Evolutionary conservation across 2,113 vertebrate species (phyloP).

Genomic region (Hemibagrus wyckioides): DNA sequence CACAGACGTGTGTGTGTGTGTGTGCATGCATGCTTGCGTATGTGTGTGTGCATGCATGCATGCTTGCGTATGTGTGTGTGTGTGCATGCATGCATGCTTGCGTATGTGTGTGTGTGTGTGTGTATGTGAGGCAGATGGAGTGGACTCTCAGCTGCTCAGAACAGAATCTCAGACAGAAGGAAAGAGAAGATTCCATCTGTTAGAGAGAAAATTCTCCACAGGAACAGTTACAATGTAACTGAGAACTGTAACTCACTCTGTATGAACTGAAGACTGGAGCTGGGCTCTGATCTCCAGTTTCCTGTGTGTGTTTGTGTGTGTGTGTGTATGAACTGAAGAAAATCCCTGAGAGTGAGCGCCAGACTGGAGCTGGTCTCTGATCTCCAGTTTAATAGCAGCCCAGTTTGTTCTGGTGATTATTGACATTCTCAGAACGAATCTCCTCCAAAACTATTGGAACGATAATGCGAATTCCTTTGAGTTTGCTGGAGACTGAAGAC

Average conservation of each 20-base stretch:
- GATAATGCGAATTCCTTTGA: too few relatives aligned
- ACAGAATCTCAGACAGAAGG: background rate
- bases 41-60: background rate
- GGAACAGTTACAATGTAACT: background rate
- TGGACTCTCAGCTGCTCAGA: background rate
- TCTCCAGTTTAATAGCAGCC: too few relatives aligned
- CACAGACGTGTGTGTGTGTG: background rate
- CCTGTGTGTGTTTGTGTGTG: too few relatives aligned
- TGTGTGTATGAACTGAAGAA: background rate
- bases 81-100: background rate
- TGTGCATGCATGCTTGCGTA: background rate
- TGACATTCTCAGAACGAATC: too few relatives aligned
- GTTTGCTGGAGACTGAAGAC: too few relatives aligned
- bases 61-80: slow-evolving; percentile 1
- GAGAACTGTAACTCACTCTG: background rate
- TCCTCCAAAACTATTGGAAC: too few relatives aligned
- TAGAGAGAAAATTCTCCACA: background rate
- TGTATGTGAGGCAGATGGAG: background rate
- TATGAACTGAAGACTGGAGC: background rate
- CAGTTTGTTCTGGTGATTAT: too few relatives aligned
- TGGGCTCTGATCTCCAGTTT: too few relatives aligned
- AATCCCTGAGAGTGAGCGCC: background rate
- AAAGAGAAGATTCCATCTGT: background rate
- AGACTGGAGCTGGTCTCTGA: too few relatives aligned
- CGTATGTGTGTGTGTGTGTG: background rate